Evolutionary conservation across 1,140 invertebrate genomes (phyloP).

Genomic region (Drosophila tsacasi): DNA sequence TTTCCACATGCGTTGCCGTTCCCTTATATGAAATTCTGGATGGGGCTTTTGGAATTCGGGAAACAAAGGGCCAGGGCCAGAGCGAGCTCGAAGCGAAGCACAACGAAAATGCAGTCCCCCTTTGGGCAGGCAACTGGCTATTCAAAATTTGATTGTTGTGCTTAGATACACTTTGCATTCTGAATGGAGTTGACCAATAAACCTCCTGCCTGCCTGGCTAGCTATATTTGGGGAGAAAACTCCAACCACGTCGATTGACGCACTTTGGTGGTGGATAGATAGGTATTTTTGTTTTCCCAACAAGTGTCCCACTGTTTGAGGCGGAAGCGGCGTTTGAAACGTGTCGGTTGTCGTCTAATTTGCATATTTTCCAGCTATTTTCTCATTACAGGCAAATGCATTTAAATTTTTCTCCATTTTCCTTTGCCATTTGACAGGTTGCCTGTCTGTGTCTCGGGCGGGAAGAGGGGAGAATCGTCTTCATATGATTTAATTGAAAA

Average conservation of each 20-base stretch:
- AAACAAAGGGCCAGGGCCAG: slow-evolving; percentile 47
- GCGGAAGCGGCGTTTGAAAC: slow-evolving; percentile 74
- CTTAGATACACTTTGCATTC: slow-evolving; percentile 66
- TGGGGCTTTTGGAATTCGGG: slow-evolving; percentile 47
- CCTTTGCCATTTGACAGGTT: slow-evolving; percentile 58
- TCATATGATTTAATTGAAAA: slow-evolving; percentile 66
- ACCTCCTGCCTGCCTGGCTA: slow-evolving; percentile 29
- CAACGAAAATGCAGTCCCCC: slow-evolving; percentile 30
- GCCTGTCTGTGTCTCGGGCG: slow-evolving; percentile 1
- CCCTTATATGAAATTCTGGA: slow-evolving; percentile 39
- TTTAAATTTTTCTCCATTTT: slow-evolving; percentile 47
- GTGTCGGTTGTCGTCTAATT: slow-evolving; percentile 71
- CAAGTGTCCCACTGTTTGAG: slow-evolving; percentile 65
- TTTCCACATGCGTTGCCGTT: slow-evolving; percentile 42
- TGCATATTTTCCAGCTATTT: slow-evolving; percentile 66
- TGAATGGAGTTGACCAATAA: slow-evolving; percentile 52
- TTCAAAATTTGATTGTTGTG: slow-evolving; percentile 54
- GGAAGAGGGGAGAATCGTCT: slow-evolving; percentile 31
- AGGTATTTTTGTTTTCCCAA: slow-evolving; percentile 56
- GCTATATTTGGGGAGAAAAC: slow-evolving; percentile 69
- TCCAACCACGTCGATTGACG: slow-evolving; percentile 21
- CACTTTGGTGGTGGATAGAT: slow-evolving; percentile 39
- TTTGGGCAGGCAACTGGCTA: slow-evolving; percentile 69
- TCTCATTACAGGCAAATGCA: slow-evolving; percentile 51
- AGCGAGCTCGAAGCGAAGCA: background rate